phyloP scores from a whole-genome alignment of 2,888 invertebrate genomes.

The Campaea margaritaria region DNA sequence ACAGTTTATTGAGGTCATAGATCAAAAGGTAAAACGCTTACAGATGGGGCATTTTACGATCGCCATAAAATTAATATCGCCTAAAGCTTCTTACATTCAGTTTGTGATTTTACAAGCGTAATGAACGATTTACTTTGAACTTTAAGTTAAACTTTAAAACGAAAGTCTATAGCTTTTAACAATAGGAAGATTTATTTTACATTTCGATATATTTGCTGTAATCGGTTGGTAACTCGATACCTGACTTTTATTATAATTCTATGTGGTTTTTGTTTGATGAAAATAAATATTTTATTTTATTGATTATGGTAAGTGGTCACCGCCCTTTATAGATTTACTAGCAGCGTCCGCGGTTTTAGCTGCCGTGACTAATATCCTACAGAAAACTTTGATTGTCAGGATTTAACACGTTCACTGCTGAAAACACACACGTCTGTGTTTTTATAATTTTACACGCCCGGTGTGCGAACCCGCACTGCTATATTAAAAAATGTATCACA shows the following conservation, averaged over 20 bases:
- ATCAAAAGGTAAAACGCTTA: constrained; percentile 21
- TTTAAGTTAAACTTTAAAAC: constrained; percentile 24
- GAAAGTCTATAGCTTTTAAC: constrained; percentile 15
- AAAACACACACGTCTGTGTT: no score
- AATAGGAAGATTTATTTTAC: constrained; percentile 7
- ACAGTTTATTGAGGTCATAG: constrained; percentile 9
- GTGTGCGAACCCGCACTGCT: no score
- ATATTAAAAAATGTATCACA: no score
- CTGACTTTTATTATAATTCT: constrained; percentile 2
- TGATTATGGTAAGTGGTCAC: no score
- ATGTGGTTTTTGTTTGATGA: not conserved
- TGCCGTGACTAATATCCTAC: no score
- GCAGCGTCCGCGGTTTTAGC: no score
- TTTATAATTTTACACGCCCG: no score
- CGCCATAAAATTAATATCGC: constrained; percentile 29
- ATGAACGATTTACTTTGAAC: constrained; percentile 19
- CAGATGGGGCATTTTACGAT: constrained; percentile 24
- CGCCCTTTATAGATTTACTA: no score
- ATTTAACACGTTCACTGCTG: no score
- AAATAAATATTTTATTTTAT: no score
- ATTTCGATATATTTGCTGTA: not conserved
- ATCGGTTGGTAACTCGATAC: constrained; percentile 18
- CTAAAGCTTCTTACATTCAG: constrained; percentile 20
- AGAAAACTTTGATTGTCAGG: no score
- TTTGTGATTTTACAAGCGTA: constrained; percentile 1